Percentiles rank a stretch among this genome's conserved stretches.
Evolutionary conservation across 2,797 vertebrate genomes (phyloP).

Genomic region (Nyctibius grandis): DNA sequence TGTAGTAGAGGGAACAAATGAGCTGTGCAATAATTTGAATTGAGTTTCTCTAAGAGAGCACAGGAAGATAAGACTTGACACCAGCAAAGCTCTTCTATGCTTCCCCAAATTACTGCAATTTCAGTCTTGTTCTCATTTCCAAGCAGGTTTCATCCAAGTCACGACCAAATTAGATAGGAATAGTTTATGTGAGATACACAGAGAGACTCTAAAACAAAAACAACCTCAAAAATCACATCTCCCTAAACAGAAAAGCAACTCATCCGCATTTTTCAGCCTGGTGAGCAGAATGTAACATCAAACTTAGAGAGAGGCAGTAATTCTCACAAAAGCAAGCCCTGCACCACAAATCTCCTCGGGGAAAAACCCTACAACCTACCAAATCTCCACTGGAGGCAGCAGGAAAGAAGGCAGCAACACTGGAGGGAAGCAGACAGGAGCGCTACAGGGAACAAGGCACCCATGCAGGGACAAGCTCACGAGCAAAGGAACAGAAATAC

Average conservation of each 20-base stretch:
- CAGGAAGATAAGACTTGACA: slow-evolving; percentile 53
- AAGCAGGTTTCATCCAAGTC: slow-evolving; percentile 35
- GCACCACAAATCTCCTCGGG: background rate
- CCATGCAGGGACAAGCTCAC: background rate
- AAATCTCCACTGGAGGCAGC: background rate
- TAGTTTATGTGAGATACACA: slow-evolving; percentile 34
- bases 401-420: background rate
- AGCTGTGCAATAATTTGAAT: slow-evolving; percentile 65
- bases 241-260: background rate
- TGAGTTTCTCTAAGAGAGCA: slow-evolving; percentile 57
- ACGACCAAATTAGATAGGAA: slow-evolving; percentile 48
- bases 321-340: background rate
- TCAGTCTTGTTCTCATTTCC: slow-evolving; percentile 45
- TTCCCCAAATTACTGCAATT: slow-evolving; percentile 62
- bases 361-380: background rate
- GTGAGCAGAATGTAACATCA: background rate
- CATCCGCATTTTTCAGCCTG: background rate
- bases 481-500: background rate
- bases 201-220: slow-evolving; percentile 26
- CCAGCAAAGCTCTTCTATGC: slow-evolving; percentile 24
- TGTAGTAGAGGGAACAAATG: slow-evolving; percentile 34
- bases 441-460: background rate
- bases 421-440: background rate
- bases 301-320: background rate
- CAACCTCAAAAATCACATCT: background rate